Percentiles rank a stretch among this genome's conserved stretches.
Evolutionary conservation across 2,888 invertebrate genomes (phyloP).

Genomic region (Hymenopus coronatus): DNA sequence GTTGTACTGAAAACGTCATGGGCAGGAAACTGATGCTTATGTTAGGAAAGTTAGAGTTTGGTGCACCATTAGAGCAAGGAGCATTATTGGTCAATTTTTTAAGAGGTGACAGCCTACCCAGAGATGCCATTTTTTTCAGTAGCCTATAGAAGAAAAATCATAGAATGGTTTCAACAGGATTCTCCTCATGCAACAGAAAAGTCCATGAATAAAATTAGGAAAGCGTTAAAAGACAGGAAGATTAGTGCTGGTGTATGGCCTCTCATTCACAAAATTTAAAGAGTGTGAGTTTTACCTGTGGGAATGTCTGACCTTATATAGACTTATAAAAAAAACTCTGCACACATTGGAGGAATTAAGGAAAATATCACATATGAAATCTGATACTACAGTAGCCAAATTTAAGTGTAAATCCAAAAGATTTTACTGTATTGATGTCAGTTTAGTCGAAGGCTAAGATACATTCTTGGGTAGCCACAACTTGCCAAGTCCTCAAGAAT

Average conservation of each 20-base stretch:
- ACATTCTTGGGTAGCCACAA: background rate
- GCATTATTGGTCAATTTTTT: background rate
- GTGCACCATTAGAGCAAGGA: background rate
- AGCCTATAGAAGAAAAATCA: background rate
- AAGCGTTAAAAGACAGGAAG: background rate
- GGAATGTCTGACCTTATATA: background rate
- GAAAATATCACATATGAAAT: background rate
- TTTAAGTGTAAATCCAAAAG: background rate
- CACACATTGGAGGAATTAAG: background rate
- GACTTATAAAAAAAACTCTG: background rate
- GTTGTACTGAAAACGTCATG: background rate
- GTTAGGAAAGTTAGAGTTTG: background rate
- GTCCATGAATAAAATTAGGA: background rate
- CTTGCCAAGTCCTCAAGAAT: background rate
- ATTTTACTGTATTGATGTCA: background rate
- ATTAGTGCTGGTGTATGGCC: background rate
- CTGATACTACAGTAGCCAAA: background rate
- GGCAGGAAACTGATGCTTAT: background rate
- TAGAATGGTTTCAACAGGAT: background rate
- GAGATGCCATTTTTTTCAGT: background rate
- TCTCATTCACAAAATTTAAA: too few species aligned
- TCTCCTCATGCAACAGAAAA: background rate
- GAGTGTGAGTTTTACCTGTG: background rate
- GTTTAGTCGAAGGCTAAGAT: background rate
- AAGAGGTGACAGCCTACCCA: too few species aligned